Evolutionary conservation across 2,888 invertebrate genomes (phyloP).

Genomic region (Catocala sponsa): DNA sequence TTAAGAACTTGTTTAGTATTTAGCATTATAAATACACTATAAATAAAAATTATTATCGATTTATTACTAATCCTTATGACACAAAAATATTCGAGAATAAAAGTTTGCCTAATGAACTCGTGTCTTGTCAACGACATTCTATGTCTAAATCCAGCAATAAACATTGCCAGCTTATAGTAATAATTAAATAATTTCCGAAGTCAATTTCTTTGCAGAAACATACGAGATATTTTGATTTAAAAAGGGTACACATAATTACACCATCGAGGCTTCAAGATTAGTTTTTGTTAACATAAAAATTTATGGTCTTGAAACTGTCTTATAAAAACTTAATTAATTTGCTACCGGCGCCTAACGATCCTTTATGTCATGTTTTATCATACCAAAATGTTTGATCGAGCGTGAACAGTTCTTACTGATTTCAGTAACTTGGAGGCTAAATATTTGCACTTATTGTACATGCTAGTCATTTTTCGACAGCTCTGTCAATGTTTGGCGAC

Average conservation of each 20-base stretch:
- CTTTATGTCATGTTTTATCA: conserved; percentile 29
- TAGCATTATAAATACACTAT: too few species aligned
- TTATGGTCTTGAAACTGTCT: conserved; percentile 43
- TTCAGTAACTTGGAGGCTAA: conserved; percentile 4
- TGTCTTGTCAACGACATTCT: too few species aligned
- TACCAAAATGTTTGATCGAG: conserved; percentile 33
- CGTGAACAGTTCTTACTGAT: conserved; percentile 26
- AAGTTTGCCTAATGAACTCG: too few species aligned
- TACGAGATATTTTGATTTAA: conserved; percentile 23
- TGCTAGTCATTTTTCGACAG: conserved; percentile 42
- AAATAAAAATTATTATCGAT: too few species aligned
- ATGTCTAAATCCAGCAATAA: too few species aligned
- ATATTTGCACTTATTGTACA: conserved; percentile 15
- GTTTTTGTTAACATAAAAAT: conserved; percentile 51
- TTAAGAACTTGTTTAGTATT: too few species aligned
- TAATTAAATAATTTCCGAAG: background rate
- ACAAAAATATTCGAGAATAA: too few species aligned
- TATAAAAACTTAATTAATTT: conserved; percentile 51
- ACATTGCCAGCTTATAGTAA: too few species aligned
- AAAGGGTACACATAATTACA: conserved; percentile 36
- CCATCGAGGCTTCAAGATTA: conserved; percentile 24
- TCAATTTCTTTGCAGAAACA: conserved; percentile 3
- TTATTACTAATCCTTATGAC: too few species aligned
- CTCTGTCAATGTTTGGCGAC: conserved; percentile 46
- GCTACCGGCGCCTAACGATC: conserved; percentile 42